Conservation (phyloP, 2,797 vertebrate genomes). For the Avahi laniger region DNA sequence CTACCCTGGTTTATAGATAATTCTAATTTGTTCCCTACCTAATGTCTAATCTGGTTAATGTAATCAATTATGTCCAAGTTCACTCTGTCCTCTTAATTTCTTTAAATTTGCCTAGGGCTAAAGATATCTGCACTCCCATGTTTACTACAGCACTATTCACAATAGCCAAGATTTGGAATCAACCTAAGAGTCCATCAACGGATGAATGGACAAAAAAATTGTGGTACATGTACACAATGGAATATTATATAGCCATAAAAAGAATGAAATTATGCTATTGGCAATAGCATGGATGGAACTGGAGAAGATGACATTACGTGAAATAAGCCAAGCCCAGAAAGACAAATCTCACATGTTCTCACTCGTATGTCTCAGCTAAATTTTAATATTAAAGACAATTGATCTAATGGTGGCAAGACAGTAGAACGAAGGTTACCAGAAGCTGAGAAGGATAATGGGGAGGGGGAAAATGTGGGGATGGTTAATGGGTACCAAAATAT, state of each 20-base stretch:
- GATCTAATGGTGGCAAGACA: not conserved
- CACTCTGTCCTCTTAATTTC: not conserved
- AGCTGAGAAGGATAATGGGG: not conserved
- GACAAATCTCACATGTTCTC: not conserved
- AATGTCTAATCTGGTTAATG: not conserved
- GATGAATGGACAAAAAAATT: not conserved
- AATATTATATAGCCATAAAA: not conserved
- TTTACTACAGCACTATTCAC: not conserved
- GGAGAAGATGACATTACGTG: not conserved
- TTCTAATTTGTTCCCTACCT: not conserved
- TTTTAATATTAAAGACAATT: not conserved
- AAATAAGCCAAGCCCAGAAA: not conserved
- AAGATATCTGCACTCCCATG: not conserved
- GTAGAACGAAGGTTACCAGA: not conserved
- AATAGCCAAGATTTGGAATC: not conserved
- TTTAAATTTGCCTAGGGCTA: not conserved
- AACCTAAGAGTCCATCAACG: not conserved
- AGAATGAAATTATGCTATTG: not conserved
- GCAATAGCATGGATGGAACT: not conserved
- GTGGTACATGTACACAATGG: not conserved
- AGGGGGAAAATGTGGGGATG: not conserved
- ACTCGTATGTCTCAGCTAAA: not conserved
- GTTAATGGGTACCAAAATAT: not conserved
- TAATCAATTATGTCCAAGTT: not conserved
- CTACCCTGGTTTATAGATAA: not conserved